Evolutionary conservation across 2,888 invertebrate genomes (phyloP), one percentile per base, ranked within the genome.

Genomic region (Hecatera dysodea): DNA sequence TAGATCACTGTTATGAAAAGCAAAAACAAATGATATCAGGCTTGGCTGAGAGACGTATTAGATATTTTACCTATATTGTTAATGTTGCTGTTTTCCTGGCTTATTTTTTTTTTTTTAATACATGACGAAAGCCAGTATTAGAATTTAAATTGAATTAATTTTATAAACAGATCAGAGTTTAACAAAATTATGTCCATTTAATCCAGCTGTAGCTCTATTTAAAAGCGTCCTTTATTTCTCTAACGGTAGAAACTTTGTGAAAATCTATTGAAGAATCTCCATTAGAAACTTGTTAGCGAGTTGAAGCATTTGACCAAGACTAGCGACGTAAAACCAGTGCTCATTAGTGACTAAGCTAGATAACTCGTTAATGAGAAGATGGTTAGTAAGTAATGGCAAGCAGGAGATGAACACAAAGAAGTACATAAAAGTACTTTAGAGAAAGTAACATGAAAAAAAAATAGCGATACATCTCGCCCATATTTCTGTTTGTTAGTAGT

Each of bases 281-380:
- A 46, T 75, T 68, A 75, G 22, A 44, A 75, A 68, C 36, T 48
- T 66, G 52, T 72, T 36, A 63, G 46, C 27, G 11, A 50, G 22
- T 70, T 27, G 5, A 19, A 22, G 39, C 27, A 46, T 57, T 44
- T 61, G 29, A 42, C 36, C 62, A 50, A 0, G 12, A n/a, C 36
- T 53, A 48, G n/a, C 17, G 36, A 17, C 4, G 19, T 52, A 59
- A 48, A 56, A 74, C 62, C 12, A 52, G 15, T 22, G 22, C 55
- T 77, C 72, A 75, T 75, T 75, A 75, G 72, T 29, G n/a, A 56
- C 29, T 61, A 64, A 56, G 12, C 24, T 24, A 60, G 71, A 50
- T 56, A 68, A 57, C 44, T 64, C 39, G 9, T 71, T 72, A 65
- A 57, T 33, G 46, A 65, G 50, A 61, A 42, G 36, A 36, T 22